Evolutionary conservation across 1,140 invertebrate species (phyloP).

Genomic region (Zaprionus nigranus): DNA sequence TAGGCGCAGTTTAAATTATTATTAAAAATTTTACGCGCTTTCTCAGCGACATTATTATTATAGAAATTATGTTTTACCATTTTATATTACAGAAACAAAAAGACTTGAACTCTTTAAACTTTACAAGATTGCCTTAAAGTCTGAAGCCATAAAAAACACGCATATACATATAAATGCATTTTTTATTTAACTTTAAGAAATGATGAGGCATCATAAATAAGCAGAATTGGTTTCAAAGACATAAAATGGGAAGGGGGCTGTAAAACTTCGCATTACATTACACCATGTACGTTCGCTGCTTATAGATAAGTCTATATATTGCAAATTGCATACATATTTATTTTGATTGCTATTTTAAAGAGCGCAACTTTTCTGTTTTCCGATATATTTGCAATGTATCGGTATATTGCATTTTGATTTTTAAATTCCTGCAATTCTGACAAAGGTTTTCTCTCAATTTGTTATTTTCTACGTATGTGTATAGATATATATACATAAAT

Average conservation of each 20-base stretch:
- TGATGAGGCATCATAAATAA: background rate
- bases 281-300: background rate
- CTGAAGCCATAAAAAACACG: no score
- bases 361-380: background rate
- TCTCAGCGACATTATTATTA: no score
- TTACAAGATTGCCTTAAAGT: no score
- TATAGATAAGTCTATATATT: background rate
- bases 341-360: background rate
- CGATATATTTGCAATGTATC: background rate
- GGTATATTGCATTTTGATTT: background rate
- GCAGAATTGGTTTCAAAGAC: no score
- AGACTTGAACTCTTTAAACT: no score
- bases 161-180: no score
- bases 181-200: no score
- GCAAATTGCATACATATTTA: background rate
- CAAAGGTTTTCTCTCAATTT: slow-evolving; percentile 6
- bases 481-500: slow-evolving; percentile 4
- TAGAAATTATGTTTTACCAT: no score
- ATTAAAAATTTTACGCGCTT: no score
- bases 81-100: no score
- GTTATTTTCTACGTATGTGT: slow-evolving; percentile 1
- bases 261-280: background rate
- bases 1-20: no score
- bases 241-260: no score
- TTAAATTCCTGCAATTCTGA: background rate